Evolutionary conservation across 2,113 vertebrate genomes (phyloP), one percentile per base, ranked within the genome.

Genomic region (Dolichotis patagonum): DNA sequence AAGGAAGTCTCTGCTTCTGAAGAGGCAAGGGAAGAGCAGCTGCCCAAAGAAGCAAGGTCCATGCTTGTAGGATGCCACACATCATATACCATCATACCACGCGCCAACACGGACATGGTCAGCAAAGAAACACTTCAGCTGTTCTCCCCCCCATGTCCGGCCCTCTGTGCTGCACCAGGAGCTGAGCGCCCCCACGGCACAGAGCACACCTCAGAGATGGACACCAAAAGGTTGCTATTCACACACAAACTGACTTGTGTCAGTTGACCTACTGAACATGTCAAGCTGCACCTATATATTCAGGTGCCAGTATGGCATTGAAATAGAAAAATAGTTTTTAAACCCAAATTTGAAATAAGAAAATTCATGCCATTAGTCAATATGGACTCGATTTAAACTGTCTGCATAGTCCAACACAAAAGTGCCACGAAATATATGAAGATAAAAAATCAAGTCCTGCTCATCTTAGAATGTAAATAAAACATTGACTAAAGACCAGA

Each of bases 51-150:
- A 94, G 38, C 52, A 10, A 24, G 38, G 28, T 24, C 84, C 49
- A 6, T 3, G 14, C 12, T 1, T 12, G 35, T 6, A 35, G 28
- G 5, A 19, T 13, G 22, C 0, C 6, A n/a, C 3, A 3, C 1
- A 3, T 49, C 32, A 19, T 26, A 26, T 41, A 4, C 6, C 8
- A 10, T 1, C 2, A 32, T 8, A 56, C 49, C 54, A 2, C 1
- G 7, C 17, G 24, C 28, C 11, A 16, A 4, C 10, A 4, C 24
- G 17, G 56, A 49, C 1, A 26, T 32, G 19, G 16, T 7, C 14
- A 69, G 30, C 13, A 49, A 10, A 49, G 24, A 32, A 24, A 67
- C 5, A 19, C 3, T 2, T 0, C 41, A 35, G 1, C 9, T 49
- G 10, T 8, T 30, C 62, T 35, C 4, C 22, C 62, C 41, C 41